These are phyloP conservation scores for Thaleichthys pacificus DNA, from an alignment of 2,797 vertebrate genomes.

Conservation along the genomic window DNA sequence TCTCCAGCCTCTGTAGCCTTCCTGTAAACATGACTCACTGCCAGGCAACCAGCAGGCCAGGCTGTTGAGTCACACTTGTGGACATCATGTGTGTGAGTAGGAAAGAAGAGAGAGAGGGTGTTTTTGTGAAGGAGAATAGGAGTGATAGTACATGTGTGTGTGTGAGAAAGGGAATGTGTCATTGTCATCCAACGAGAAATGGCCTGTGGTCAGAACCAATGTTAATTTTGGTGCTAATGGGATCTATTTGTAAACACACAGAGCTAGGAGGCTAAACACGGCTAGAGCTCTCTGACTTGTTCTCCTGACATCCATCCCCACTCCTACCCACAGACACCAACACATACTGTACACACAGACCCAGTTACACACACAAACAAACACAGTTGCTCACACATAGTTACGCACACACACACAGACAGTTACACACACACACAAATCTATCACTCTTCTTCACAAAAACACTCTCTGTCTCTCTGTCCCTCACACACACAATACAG, in stretches of 20 bases:
- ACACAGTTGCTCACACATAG: too few relatives aligned
- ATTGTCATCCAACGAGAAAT: conserved; percentile 14
- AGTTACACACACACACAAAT: too few relatives aligned
- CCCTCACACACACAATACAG: too few relatives aligned
- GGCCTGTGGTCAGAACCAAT: background rate
- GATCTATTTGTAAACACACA: conserved; percentile 23
- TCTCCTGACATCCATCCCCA: background rate
- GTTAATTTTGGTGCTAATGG: conserved; percentile 26
- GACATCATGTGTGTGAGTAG: conserved; percentile 26
- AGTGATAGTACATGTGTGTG: background rate
- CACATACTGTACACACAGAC: conserved; percentile 36
- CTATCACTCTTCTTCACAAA: too few relatives aligned
- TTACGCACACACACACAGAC: too few relatives aligned
- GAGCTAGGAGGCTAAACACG: conserved; percentile 9
- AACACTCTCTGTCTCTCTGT: too few relatives aligned
- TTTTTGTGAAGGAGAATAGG: background rate
- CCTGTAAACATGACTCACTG: conserved; percentile 55
- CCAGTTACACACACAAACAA: too few relatives aligned
- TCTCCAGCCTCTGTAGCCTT: conserved; percentile 22
- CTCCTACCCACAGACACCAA: conserved; percentile 49
- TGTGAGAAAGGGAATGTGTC: conserved; percentile 15
- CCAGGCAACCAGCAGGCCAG: conserved; percentile 41
- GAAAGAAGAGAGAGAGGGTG: background rate
- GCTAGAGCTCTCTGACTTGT: background rate
- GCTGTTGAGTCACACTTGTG: conserved; percentile 56